phyloP scores from a whole-genome alignment of 2,113 vertebrate genomes.

The Aspidoscelis tigris region DNA sequence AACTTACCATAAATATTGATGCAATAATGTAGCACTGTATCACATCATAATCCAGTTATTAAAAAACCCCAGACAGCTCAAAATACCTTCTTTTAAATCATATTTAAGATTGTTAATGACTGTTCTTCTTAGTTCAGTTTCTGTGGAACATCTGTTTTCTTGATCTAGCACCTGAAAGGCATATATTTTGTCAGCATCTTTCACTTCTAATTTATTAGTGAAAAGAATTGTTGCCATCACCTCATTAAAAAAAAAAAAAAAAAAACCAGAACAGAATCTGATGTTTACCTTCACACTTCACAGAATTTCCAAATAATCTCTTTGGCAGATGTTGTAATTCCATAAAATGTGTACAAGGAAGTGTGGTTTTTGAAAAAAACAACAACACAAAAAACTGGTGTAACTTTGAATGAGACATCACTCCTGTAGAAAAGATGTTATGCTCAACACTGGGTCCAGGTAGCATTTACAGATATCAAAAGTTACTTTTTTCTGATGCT shows the following conservation, averaged over 20 bases:
- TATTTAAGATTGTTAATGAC: slow-evolving; percentile 28
- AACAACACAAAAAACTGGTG: neutral
- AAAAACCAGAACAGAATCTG: neutral
- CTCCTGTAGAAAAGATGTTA: slow-evolving; percentile 7
- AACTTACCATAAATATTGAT: slow-evolving; percentile 1
- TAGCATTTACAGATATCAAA: neutral
- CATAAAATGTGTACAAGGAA: slow-evolving; percentile 15
- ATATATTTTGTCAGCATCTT: slow-evolving; percentile 22
- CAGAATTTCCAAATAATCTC: slow-evolving; percentile 4
- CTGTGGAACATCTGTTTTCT: slow-evolving; percentile 21
- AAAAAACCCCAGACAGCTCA: neutral
- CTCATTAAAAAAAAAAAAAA: slow-evolving; percentile 12
- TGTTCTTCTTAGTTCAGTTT: slow-evolving; percentile 25
- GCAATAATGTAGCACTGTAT: neutral
- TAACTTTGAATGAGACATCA: neutral
- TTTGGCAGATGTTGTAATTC: neutral
- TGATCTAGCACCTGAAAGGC: slow-evolving; percentile 26
- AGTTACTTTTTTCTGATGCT: neutral
- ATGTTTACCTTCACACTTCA: neutral
- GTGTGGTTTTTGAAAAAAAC: neutral
- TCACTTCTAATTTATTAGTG: slow-evolving; percentile 17
- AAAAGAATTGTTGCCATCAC: slow-evolving; percentile 11
- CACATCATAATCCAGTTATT: neutral
- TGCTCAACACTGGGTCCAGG: neutral
- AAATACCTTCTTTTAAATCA: slow-evolving; percentile 1